These are phyloP conservation scores for Cantharis lateralis DNA, from an alignment of 2,888 invertebrate genomes.

Conservation along the genomic window DNA sequence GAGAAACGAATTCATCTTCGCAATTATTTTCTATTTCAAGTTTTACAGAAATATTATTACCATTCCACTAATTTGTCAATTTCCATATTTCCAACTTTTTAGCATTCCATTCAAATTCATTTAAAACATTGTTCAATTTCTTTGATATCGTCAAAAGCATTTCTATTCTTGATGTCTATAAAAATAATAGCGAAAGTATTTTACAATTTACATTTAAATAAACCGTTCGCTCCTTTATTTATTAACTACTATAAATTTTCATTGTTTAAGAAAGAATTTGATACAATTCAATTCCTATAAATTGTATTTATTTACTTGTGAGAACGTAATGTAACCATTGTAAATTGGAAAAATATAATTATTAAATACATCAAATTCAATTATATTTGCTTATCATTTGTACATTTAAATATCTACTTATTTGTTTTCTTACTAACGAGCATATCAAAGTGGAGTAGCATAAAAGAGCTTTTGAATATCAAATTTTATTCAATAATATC, in stretches of 20 bases:
- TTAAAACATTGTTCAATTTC: neutral
- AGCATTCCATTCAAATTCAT: neutral
- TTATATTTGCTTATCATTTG: neutral
- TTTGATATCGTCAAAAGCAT: neutral
- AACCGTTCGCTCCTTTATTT: neutral
- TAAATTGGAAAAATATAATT: neutral
- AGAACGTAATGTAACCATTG: neutral
- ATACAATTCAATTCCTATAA: neutral
- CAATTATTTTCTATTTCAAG: constrained; percentile 14
- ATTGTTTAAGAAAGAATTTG: neutral
- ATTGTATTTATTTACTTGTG: neutral
- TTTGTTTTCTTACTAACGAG: neutral
- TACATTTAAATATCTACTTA: neutral
- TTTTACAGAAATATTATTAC: neutral
- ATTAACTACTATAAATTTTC: neutral
- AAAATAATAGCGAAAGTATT: neutral
- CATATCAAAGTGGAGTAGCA: neutral
- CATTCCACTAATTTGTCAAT: neutral
- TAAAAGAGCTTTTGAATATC: neutral
- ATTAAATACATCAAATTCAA: neutral
- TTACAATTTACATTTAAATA: neutral
- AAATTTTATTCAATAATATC: neutral
- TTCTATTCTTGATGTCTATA: neutral
- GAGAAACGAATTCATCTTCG: constrained; percentile 20
- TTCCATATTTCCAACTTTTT: neutral